Evolutionary conservation across 2,888 invertebrate genomes (phyloP).

Genomic region (Lissocephala sabroskyi): DNA sequence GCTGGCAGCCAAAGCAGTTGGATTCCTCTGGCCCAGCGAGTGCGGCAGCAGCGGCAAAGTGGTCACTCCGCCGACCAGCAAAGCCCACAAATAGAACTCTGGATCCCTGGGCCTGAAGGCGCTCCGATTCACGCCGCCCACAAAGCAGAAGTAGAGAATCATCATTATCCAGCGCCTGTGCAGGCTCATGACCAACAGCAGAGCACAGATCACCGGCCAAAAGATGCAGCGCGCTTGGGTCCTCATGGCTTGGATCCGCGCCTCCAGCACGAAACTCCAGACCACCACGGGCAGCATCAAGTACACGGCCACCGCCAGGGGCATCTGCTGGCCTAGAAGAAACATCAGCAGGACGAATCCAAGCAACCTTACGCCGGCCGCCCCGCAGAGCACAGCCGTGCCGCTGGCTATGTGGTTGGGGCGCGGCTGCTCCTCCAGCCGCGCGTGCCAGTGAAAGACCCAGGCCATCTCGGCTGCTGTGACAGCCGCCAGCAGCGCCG

Average conservation of each 20-base stretch:
- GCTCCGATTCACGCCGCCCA: constrained; percentile 31
- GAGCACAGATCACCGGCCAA: constrained; percentile 51
- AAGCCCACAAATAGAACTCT: constrained; percentile 71
- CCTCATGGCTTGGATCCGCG: neutral
- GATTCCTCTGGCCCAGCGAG: constrained; percentile 44
- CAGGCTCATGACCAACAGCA: constrained; percentile 39
- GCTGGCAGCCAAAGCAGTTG: constrained; percentile 37
- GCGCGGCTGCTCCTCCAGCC: constrained; percentile 8
- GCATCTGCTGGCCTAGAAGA: constrained; percentile 76
- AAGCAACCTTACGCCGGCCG: neutral
- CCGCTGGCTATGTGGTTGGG: neutral
- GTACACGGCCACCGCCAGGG: constrained; percentile 78
- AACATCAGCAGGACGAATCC: constrained; percentile 24
- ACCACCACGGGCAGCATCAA: constrained; percentile 76
- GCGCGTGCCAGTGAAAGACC: constrained; percentile 75
- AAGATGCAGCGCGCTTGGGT: constrained; percentile 31
- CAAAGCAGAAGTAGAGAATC: constrained; percentile 48
- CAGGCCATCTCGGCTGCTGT: constrained; percentile 81
- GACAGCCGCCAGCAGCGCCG: constrained; percentile 77
- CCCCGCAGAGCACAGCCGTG: neutral
- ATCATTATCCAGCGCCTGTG: constrained; percentile 43
- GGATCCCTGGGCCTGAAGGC: constrained; percentile 30
- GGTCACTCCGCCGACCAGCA: constrained; percentile 75
- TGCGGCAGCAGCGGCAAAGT: constrained; percentile 85
- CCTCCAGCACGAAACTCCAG: constrained; percentile 38